A percentile compares a stretch with the other conserved stretches of the same genome.
Conservation (phyloP, 1,140 invertebrate species). For the Drosophila prosaltans region DNA sequence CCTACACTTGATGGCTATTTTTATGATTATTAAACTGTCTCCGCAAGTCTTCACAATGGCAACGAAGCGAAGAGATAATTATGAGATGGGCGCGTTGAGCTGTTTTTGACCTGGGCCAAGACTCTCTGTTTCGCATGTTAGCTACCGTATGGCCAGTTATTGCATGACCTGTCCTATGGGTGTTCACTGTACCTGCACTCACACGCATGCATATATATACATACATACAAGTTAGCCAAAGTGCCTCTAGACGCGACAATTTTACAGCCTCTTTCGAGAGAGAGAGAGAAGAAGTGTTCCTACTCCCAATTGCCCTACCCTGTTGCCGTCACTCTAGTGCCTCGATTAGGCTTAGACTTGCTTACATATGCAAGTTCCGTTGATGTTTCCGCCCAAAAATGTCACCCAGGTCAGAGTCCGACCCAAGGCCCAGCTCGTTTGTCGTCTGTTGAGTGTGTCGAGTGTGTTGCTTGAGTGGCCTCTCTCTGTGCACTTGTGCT, state of each 20-base stretch:
- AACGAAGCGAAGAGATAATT: conserved; percentile 81
- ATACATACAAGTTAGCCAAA: conserved; percentile 73
- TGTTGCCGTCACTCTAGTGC: conserved; percentile 27
- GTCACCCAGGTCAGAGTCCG: conserved; percentile 44
- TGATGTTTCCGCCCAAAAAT: conserved; percentile 67
- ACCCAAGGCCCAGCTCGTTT: conserved; percentile 26
- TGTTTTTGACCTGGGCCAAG: conserved; percentile 41
- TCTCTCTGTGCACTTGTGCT: conserved; percentile 64
- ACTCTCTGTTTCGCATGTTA: conserved; percentile 9
- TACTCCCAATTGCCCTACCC: not conserved
- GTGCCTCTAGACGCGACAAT: conserved; percentile 76
- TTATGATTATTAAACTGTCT: conserved; percentile 80
- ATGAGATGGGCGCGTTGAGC: conserved; percentile 79
- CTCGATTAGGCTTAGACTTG: conserved; percentile 42
- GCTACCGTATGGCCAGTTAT: not conserved
- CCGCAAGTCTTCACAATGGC: conserved; percentile 71
- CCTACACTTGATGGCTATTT: conserved; percentile 43
- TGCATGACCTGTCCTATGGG: conserved; percentile 10
- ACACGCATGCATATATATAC: conserved; percentile 49
- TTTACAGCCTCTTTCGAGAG: conserved; percentile 44
- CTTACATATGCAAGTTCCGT: conserved; percentile 76
- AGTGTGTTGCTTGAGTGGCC: conserved; percentile 77
- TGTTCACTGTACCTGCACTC: conserved; percentile 43
- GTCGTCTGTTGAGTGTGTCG: conserved; percentile 54
- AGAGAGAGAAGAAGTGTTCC: not conserved